Evolutionary conservation across 2,888 invertebrate genomes (phyloP).

Genomic region (Listrodromus nycthemerus): DNA sequence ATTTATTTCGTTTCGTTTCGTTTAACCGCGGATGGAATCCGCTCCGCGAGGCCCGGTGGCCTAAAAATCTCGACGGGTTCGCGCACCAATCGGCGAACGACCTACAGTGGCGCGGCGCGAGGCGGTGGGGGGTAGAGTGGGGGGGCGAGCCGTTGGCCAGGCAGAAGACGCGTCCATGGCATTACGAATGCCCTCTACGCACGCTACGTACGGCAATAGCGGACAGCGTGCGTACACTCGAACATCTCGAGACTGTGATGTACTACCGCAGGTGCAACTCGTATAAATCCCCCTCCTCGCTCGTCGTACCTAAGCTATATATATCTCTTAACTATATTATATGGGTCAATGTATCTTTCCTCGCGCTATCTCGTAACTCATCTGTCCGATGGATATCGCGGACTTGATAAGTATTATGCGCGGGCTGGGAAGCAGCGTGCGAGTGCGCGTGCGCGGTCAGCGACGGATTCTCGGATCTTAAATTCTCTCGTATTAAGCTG

Average conservation of each 20-base stretch:
- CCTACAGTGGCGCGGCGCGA: not conserved
- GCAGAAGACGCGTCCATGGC: conserved; percentile 45
- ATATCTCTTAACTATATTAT: conserved; percentile 55
- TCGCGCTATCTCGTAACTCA: conserved; percentile 65
- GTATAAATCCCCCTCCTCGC: conserved; percentile 29
- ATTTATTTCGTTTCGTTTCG: conserved; percentile 51
- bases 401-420: conserved; percentile 59
- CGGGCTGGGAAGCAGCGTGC: conserved; percentile 38
- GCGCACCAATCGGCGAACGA: conserved; percentile 44
- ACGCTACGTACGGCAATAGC: conserved; percentile 53
- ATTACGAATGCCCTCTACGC: conserved; percentile 66
- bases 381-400: conserved; percentile 63
- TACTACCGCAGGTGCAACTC: conserved; percentile 66
- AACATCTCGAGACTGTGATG: conserved; percentile 52
- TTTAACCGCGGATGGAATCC: conserved; percentile 46
- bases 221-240: conserved; percentile 22
- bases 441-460: conserved; percentile 5
- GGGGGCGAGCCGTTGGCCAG: conserved; percentile 2
- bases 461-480: not conserved
- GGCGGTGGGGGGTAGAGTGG: not conserved
- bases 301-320: conserved; percentile 33
- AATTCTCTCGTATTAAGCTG: not conserved
- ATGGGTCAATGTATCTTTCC: conserved; percentile 66
- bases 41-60: conserved; percentile 58
- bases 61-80: conserved; percentile 60